Conservation (phyloP, 2,113 vertebrate species). For the Lethenteron reissneri region DNA sequence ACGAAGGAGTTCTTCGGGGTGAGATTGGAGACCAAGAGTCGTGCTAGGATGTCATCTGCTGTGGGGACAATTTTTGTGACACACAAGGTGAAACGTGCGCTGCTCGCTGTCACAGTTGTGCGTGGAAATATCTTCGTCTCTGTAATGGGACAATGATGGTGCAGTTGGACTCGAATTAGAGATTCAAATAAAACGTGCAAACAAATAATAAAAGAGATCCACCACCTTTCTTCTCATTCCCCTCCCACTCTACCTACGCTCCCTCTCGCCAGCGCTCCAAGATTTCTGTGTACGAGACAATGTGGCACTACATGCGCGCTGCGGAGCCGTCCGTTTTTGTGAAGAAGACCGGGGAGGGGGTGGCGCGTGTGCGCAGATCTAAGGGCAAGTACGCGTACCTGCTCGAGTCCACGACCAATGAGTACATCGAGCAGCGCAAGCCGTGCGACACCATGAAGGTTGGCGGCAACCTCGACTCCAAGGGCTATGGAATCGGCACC, state of each 20-base stretch:
- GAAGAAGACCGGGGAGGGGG: conserved; percentile 91
- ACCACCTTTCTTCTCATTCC: no score
- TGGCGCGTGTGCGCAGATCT: conserved; percentile 79
- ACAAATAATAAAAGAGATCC: no score
- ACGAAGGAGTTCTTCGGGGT: conserved; percentile 99
- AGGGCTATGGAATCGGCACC: conserved; percentile 98
- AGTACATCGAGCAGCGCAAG: conserved; percentile 97
- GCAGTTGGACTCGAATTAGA: no score
- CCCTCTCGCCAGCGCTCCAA: conserved; percentile 57
- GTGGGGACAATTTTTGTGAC: no score
- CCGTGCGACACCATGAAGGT: conserved; percentile 99
- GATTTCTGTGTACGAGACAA: conserved; percentile 99
- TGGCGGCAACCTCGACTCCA: conserved; percentile 98
- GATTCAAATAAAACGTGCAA: no score
- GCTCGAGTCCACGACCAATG: conserved; percentile 98
- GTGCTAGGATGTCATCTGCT: no score
- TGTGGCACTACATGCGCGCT: conserved; percentile 98
- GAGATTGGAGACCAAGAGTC: conserved; percentile 17
- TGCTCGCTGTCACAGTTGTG: no score
- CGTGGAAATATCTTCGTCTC: no score
- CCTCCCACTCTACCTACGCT: no score
- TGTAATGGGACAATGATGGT: no score
- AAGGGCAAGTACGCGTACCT: conserved; percentile 98
- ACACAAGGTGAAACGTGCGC: no score
- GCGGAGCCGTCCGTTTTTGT: conserved; percentile 98